Percentiles rank a stretch among this genome's conserved stretches.
phyloP scores from a whole-genome alignment of 2,113 vertebrate genomes.

The Apodemus sylvaticus region DNA sequence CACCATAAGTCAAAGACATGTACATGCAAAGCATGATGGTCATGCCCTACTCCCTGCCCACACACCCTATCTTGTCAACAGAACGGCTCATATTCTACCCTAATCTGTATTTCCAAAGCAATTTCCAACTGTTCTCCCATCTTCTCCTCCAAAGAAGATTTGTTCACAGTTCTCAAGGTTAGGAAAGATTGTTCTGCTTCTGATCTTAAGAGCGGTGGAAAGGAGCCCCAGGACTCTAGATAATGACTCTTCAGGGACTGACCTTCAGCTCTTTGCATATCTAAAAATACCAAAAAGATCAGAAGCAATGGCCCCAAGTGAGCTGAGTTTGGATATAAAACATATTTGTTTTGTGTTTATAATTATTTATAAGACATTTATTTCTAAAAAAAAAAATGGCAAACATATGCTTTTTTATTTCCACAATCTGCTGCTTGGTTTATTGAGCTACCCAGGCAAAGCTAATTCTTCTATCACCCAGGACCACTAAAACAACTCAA shows the following conservation, averaged over 20 bases:
- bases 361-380: neutral
- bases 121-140: neutral
- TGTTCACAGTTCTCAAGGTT: neutral
- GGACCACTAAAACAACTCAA: neutral
- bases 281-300: neutral
- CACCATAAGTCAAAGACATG: neutral
- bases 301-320: neutral
- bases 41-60: neutral
- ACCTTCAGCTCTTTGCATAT: neutral
- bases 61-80: neutral
- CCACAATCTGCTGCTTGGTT: neutral
- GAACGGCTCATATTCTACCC: neutral
- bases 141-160: neutral
- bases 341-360: neutral
- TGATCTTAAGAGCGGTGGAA: neutral
- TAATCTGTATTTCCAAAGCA: neutral
- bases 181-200: neutral
- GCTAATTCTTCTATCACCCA: neutral
- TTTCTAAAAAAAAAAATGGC: neutral
- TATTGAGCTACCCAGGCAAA: neutral
- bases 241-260: slow-evolving; percentile 24
- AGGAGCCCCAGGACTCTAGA: neutral
- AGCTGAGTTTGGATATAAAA: neutral
- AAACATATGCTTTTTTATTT: neutral
- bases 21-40: neutral